A percentile compares a stretch with the other conserved stretches of the same genome.
phyloP scores from a whole-genome alignment of 2,797 vertebrate species.

The Acanthis flammea region DNA sequence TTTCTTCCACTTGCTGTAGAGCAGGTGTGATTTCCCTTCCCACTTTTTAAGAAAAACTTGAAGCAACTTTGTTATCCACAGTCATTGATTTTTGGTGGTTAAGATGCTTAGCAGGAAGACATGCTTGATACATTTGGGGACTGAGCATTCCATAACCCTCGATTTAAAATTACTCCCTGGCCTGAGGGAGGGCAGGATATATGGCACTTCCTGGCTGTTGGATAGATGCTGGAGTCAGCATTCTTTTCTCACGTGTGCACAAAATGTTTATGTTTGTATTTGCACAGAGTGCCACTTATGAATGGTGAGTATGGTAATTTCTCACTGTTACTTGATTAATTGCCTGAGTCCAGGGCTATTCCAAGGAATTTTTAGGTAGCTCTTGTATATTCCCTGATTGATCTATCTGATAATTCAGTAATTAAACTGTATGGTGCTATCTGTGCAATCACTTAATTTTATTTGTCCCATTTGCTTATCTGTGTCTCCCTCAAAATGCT shows the following conservation, averaged over 20 bases:
- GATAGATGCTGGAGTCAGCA: background rate
- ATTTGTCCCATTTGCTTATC: background rate
- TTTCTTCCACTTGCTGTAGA: background rate
- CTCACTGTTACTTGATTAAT: background rate
- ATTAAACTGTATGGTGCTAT: background rate
- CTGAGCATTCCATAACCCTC: background rate
- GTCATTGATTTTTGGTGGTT: background rate
- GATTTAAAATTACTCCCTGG: background rate
- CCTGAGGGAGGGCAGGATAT: background rate
- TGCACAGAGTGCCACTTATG: background rate
- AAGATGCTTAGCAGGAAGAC: background rate
- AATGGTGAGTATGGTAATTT: background rate
- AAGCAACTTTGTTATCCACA: background rate
- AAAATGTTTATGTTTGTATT: background rate
- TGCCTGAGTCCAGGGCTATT: background rate
- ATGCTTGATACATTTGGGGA: background rate
- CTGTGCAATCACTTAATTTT: background rate
- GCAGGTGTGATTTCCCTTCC: background rate
- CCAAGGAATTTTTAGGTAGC: background rate
- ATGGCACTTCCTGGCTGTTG: rapidly evolving
- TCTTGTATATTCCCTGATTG: background rate
- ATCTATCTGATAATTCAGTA: background rate
- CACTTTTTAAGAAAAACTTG: background rate
- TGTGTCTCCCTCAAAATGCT: background rate
- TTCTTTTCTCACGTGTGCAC: background rate